Base-by-base conservation (phyloP, 2,888 invertebrate species). In the Apamea sordens region DNA sequence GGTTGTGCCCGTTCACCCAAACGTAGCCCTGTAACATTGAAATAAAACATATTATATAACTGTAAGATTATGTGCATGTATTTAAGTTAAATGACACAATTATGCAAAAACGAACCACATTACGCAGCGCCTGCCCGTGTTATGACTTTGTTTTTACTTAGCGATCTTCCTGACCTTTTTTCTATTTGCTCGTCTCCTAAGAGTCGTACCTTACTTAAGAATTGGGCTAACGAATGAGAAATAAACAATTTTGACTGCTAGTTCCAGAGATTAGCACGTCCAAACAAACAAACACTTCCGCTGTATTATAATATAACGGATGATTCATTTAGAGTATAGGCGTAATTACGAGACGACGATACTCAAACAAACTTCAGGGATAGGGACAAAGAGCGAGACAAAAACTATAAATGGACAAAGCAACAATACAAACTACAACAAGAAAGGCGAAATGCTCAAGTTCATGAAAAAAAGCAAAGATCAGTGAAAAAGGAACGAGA, bases 1-100 rank as follows among this genome's bases (percentile, higher is more conserved):
- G 96, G 92, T 99, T 98, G 91, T 98, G 97, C 0, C 98, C 98
- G 92, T 99, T 99, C 1, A 99, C 95, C 93, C 98, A 98, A 0
- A 98, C 98, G 80, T 98, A 97, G 4, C 99, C 99, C 97, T 97
- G 90, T 24, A 91, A 81, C 24, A 73, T 64, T 56, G 24, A 47
- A 75, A 80, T 56, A 64, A 24, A 61, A 59, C 11, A 41, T 50
- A 13, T 18, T 36, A 36, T 3, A 59, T 13, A 10, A 44, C 28
- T 5, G 36, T 36, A 47, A 7, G 24, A 68, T 36, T 44, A 18
- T 15, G 5, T 13, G n/a, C n/a, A 15, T n/a, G 32, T 32, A 32
- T 32, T 47, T 61, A 15, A 50, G 50, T 15, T 41, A 50, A 11
- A 24, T n/a, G 28, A 11, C 28, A 24, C 3, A 32, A 61, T 50